Percentiles rank a stretch among this genome's conserved stretches.
These are phyloP conservation scores for Pilophorus perplexus DNA, from an alignment of 2,888 invertebrate genomes.

Conservation along the genomic window DNA sequence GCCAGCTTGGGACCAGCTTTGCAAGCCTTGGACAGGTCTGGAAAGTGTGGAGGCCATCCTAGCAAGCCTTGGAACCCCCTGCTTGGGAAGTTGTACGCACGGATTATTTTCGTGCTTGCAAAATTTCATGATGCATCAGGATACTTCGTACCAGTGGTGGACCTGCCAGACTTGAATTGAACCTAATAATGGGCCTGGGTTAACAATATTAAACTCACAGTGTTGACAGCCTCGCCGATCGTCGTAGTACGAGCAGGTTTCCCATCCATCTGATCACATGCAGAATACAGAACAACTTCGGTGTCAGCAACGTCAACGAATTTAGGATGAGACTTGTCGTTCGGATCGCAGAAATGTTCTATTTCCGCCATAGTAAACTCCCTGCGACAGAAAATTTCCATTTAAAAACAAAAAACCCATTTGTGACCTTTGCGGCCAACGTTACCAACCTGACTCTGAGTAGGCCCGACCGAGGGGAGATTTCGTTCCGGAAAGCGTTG, in stretches of 20 bases:
- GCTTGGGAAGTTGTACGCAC: too few species aligned
- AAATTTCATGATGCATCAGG: neutral
- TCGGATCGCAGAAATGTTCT: conserved; percentile 97
- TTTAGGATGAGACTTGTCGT: conserved; percentile 82
- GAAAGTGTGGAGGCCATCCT: too few species aligned
- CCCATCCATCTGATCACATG: conserved; percentile 97
- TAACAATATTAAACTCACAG: conserved; percentile 55
- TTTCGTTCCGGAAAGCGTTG: conserved; percentile 97
- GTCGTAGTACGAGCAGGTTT: conserved; percentile 72
- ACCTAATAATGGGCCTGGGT: too few species aligned
- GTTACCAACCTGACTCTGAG: conserved; percentile 67
- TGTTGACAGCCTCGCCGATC: conserved; percentile 85
- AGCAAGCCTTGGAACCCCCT: too few species aligned
- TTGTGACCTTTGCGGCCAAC: neutral
- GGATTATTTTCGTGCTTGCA: too few species aligned
- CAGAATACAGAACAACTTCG: conserved; percentile 83
- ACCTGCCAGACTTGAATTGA: too few species aligned
- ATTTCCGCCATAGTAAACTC: conserved; percentile 99
- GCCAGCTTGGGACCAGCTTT: too few species aligned
- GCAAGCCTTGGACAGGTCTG: too few species aligned
- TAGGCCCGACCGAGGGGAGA: conserved; percentile 94
- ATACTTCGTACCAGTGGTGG: neutral
- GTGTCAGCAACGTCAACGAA: conserved; percentile 75
- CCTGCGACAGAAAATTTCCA: conserved; percentile 54
- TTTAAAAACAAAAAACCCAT: neutral